Base-by-base conservation (phyloP, 2,888 invertebrate species). In the Nasonia oneida region DNA sequence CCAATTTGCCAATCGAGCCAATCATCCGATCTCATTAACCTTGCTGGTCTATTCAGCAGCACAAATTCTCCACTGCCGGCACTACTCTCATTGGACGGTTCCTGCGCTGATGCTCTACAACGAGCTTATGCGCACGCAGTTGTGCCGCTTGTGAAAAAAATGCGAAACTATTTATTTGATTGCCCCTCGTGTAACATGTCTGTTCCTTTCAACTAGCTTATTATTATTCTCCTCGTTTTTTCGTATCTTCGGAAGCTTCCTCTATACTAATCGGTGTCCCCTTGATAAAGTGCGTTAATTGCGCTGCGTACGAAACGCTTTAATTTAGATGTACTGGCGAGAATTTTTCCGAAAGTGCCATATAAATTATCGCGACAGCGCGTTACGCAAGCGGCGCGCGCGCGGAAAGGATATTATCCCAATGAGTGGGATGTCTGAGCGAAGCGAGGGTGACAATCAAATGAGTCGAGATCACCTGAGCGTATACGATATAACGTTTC, bases 11-110 rank as follows among this genome's bases (percentile, higher is more conserved):
- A 93, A 93, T 93, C 90, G 90, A 92, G 91, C 91, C 92, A 92
- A 93, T 93, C 92, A 92, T 92, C 90, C 92, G 92, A 92, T 92
- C 91, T 90, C 90, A 92, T 93, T 93, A 93, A 92, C 93, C 93
- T 93, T 92, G 93, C 90, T 89, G 89, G 88, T 89, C 88, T 89
- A 91, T 90, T 92, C 90, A 89, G 87, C 82, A n/a, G 29, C 42
- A 29, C 61, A 47, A 42, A 50, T 53, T 50, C 37, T 50, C 88
- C 39, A 39, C 76, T 29, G 42, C 39, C 57, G 57, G 57, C 10
- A 61, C 23, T 61, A 61, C 39, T 76, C 88, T 91, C 91, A 92
- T 92, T 91, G 90, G 89, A 82, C 87, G 89, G 91, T 91, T 92
- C 91, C 91, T 91, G 91, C 89, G 85, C 23, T 29, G 29, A 61